Evolutionary conservation across 2,888 invertebrate species (phyloP), one percentile per base, ranked within the genome.

Genomic region (Meteorus colon): DNA sequence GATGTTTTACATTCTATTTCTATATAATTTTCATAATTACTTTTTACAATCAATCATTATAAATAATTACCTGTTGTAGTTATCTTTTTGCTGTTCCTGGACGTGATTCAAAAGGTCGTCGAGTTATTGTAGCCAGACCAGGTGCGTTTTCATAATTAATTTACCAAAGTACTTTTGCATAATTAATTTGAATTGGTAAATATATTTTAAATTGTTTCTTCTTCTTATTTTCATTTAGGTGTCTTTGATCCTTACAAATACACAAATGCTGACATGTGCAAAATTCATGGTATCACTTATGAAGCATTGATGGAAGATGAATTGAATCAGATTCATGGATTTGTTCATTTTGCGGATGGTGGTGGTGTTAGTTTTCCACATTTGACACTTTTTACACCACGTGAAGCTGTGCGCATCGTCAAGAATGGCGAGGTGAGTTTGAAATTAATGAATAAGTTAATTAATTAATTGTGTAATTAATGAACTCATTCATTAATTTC

Each of bases 261-360:
- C 87, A 94, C 94, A 10, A 94, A 95, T 84, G 93, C 92, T 69
- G 95, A 96, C 85, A 94, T 96, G 93, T 94, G 95, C 86, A 92
- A 94, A 41, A 93, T 94, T 1, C 95, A 95, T 90, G 94, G 93
- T 68, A 92, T 94, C 62, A 94, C 94, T 29, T 96, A 94, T 87
- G 96, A 96, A 88, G 93, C 95, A 0, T 87, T 96, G 65, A 92
- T 96, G 91, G 96, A 96, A 86, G 95, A 96, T 85, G 96, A 96
- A 87, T 94, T 95, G 81, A 94, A 92, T 81, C 96, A 96, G 90
- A 92, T 96, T 8, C 91, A 94, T 16, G 96, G 96, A 14, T 92
- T 94, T 84, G 94, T 95, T 1, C 96, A 96, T 89, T 94, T 94
- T 87, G 94, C 94, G 2, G 96, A 96, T 84, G 94, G 95, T 34